Evolutionary conservation across 2,797 vertebrate genomes (phyloP), one percentile per base, ranked within the genome.

Genomic region (Sebastes hubbsi): DNA sequence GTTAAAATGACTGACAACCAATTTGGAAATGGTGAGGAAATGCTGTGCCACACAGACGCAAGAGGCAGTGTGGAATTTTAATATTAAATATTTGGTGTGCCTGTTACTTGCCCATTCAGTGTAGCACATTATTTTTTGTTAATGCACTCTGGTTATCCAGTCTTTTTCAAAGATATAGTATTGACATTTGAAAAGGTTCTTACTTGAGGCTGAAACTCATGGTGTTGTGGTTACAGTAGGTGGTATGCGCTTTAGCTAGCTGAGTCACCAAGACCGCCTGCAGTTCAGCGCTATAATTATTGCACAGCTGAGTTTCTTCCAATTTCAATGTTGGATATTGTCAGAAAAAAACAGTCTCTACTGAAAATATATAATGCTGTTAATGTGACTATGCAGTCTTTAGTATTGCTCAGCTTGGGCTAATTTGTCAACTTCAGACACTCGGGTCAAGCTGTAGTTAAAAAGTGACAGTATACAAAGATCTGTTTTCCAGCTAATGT

Each of bases 221-320:
- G 4, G 34, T 72, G 30, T 79, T 67, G 27, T 71, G 75, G 61
- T 85, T 52, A 46, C 3, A 46, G 42, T 73, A 8, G 54, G 49
- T 78, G 66, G 58, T 75, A 72, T 60, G 64, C 42, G 20, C 77
- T 84, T 65, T n/a, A 68, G 32, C 58, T 46, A 84, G 75, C 80
- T 85, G 86, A 92, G 73, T 87, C 74, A 88, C 82, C 54, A 72
- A 60, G 66, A 52, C 58, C 22, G 72, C 68, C 66, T 64, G 62
- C 61, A 66, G 65, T 72, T 80, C 18, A 73, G 68, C 36, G 34
- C 76, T 82, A 65, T 85, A 87, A 87, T 89, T 88, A 89, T 56
- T 81, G 66, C 77, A 56, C 81, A 86, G 77, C 81, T 80, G 77
- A 32, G 66, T 52, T 46, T 81, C 65, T 78, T 63, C 55, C 14